A percentile compares a stretch with the other conserved stretches of the same genome.
phyloP scores from a whole-genome alignment of 2,888 invertebrate species.

The Synanthedon vespiformis region DNA sequence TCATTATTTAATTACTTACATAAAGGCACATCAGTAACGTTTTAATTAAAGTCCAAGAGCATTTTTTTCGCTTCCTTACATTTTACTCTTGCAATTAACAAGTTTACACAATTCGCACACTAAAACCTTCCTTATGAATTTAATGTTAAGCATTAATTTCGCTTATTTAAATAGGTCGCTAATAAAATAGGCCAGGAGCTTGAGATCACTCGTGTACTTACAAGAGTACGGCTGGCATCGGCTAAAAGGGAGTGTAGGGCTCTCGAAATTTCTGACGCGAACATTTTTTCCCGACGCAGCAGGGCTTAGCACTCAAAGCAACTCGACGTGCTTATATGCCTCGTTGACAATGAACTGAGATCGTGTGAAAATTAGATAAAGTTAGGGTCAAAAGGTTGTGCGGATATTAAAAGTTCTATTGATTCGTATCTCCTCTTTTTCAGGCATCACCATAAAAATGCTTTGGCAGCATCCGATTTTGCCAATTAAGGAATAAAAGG shows the following conservation, averaged over 20 bases:
- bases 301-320: not conserved
- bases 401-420: no score
- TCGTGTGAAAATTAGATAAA: not conserved
- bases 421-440: no score
- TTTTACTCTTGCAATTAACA: constrained; percentile 12
- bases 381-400: not conserved
- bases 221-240: constrained; percentile 26
- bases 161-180: constrained; percentile 11
- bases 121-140: constrained; percentile 11
- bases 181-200: constrained; percentile 37
- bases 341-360: not conserved
- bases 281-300: constrained; percentile 23
- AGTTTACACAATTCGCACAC: constrained; percentile 3
- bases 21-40: not conserved
- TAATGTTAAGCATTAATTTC: constrained; percentile 15
- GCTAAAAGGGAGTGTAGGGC: constrained; percentile 21
- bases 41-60: not conserved
- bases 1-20: not conserved
- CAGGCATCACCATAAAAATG: no score
- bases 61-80: not conserved
- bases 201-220: constrained; percentile 17
- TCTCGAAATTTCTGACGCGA: constrained; percentile 33
- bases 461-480: no score
- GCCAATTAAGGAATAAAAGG: no score
- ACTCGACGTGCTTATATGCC: not conserved